phyloP scores from a whole-genome alignment of 2,113 vertebrate species.

The Plectropomus leopardus region DNA sequence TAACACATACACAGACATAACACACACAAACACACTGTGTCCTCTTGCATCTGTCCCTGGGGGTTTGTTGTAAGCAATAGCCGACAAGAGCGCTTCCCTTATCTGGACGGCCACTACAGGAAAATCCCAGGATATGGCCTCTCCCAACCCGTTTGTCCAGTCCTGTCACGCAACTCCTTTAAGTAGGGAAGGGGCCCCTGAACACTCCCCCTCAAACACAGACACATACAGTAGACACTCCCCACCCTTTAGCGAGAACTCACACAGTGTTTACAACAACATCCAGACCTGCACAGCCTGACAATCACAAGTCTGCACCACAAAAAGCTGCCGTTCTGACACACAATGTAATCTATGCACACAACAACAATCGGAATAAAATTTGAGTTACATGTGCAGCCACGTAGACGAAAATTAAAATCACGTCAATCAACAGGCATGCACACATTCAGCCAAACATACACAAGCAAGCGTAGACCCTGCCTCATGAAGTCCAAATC shows the following conservation, averaged over 20 bases:
- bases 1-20: constrained; percentile 5
- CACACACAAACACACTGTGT: constrained; percentile 20
- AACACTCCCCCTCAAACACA: constrained; percentile 31
- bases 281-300: constrained; percentile 22
- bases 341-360: not conserved
- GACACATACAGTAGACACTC: not conserved
- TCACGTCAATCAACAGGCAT: not conserved
- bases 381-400: not conserved
- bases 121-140: constrained; percentile 81
- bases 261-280: constrained; percentile 31
- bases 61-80: constrained; percentile 61
- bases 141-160: constrained; percentile 66
- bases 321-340: constrained; percentile 14
- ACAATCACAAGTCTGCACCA: not conserved
- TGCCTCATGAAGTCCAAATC: constrained; percentile 17
- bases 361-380: not conserved
- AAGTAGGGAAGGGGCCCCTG: constrained; percentile 44
- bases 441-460: not conserved
- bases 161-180: constrained; percentile 76
- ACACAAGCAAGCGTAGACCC: not conserved
- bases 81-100: constrained; percentile 72
- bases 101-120: constrained; percentile 76
- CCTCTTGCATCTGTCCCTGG: constrained; percentile 33
- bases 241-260: constrained; percentile 9
- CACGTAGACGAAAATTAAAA: no score